Conservation (phyloP, 2,888 invertebrate genomes). For the Pharmacophagus antenor region DNA sequence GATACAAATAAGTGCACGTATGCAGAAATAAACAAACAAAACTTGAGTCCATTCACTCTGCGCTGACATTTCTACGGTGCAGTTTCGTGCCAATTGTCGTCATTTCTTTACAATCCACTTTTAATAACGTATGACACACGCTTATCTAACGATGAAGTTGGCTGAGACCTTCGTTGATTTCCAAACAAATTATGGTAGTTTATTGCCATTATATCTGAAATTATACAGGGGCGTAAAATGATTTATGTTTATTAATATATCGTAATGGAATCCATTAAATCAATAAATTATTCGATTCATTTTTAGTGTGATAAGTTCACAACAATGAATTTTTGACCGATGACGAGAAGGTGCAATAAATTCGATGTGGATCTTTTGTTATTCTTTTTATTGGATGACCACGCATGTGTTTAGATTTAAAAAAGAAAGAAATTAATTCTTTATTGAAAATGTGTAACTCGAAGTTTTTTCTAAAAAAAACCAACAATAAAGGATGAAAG, state of each 20-base stretch:
- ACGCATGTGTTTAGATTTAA: too few relatives aligned
- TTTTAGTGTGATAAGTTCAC: background rate
- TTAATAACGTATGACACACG: conserved; percentile 18
- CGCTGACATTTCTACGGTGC: conserved; percentile 71
- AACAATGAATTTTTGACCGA: too few relatives aligned
- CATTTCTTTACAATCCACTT: conserved; percentile 22
- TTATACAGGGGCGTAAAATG: background rate
- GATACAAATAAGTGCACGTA: conserved; percentile 74
- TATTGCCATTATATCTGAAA: background rate
- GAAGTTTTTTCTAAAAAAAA: too few relatives aligned
- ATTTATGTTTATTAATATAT: background rate
- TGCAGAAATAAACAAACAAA: conserved; percentile 69
- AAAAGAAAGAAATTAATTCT: too few relatives aligned
- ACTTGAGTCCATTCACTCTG: conserved; percentile 75
- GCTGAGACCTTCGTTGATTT: background rate
- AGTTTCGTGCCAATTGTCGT: conserved; percentile 59
- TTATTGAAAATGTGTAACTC: too few relatives aligned
- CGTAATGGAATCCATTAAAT: background rate
- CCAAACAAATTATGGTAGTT: background rate
- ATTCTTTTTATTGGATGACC: too few relatives aligned
- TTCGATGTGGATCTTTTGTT: too few relatives aligned
- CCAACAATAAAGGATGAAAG: too few relatives aligned
- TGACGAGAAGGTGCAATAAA: too few relatives aligned
- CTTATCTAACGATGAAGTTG: background rate
- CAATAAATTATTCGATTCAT: background rate